Base-by-base conservation (phyloP, 2,113 vertebrate genomes). In the Larimichthys polyactis region DNA sequence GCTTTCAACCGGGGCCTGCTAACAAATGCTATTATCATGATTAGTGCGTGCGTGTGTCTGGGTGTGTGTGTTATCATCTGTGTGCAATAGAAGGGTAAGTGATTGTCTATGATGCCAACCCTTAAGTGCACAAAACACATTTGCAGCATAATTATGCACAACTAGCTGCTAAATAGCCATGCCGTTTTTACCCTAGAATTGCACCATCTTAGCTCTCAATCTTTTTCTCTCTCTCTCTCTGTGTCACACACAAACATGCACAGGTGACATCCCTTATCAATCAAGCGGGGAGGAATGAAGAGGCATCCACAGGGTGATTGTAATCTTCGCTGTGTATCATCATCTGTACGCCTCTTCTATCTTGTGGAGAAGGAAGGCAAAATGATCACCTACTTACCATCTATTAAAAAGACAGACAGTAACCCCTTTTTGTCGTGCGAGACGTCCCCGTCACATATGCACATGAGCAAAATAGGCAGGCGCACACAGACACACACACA, bases 131-230 rank as follows among this genome's bases (percentile, higher is more conserved):
- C 71, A 74, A 86, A 90, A 81, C 76, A 89, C 89, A 91, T 57
- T 90, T 80, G 32, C 54, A 46, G 78, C 54, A 67, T 82, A 95
- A 93, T 93, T 90, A 92, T 83, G 78, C 75, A 73, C 48, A 84
- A 9, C 77, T 77, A 58, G 90, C 91, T 83, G 83, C 84, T 90
- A 87, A 74, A 82, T 81, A 89, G 82, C 79, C 83, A 78, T 70
- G 67, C 83, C 83, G 90, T 81, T 82, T 86, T 85, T 71, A 71
- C 77, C 89, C 81, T 55, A 17, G 69, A 65, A 57, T 73, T 67
- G 60, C 60, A 77, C 27, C 40, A 24, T 62, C 76, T 71, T 57
- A 32, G 57, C 63, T 78, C 70, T 40, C 40, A 12, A 16, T 51
- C 24, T 22, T 12, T 46, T 2, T 22, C 4, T 32, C 51, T 57